Base-by-base conservation (phyloP, 2,888 invertebrate genomes). In the Drosophila quasianomalipes region DNA sequence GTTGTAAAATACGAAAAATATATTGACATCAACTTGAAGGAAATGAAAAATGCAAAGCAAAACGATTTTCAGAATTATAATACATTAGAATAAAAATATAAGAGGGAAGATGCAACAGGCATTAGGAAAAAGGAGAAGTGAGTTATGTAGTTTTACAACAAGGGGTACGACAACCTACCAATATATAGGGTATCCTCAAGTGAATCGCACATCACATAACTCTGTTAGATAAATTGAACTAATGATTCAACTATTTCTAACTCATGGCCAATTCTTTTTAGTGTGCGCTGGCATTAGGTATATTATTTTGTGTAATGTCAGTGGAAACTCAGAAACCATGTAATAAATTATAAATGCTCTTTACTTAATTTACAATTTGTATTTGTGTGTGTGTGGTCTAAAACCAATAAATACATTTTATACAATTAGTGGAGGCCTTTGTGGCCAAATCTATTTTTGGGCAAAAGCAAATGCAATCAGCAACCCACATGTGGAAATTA, bases 361-460 rank as follows among this genome's bases (percentile, higher is more conserved):
- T 60, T 47, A 69, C 70, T 82, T 68, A 37, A 67, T 78, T 35
- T 64, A 44, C 58, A 81, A 84, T 72, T 74, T 33, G 37, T 47
- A 53, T 33, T 59, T 54, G 7, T n/a, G 41, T 26, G 49, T 14
- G 49, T 14, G 54, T 58, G 16, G 70, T 67, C 70, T 44, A 54
- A 67, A 72, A 60, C 33, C 66, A 74, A 70, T 76, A 72, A 74
- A 83, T 71, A 70, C 67, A 70, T 70, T 74, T 63, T 69, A 58
- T 37, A 60, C 47, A 60, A 28, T 74, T 53, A 61, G 49, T 61
- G 63, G 54, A 28, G 54, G 58, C 35, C 37, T 55, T 58, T 64
- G 54, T 44, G 57, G 61, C 22, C 35, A 47, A 9, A 35, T 44
- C 53, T 63, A 66, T 60, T 65, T 82, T 55, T 19, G 39, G 19